phyloP scores from a whole-genome alignment of 2,797 vertebrate genomes.

The Catharus ustulatus region DNA sequence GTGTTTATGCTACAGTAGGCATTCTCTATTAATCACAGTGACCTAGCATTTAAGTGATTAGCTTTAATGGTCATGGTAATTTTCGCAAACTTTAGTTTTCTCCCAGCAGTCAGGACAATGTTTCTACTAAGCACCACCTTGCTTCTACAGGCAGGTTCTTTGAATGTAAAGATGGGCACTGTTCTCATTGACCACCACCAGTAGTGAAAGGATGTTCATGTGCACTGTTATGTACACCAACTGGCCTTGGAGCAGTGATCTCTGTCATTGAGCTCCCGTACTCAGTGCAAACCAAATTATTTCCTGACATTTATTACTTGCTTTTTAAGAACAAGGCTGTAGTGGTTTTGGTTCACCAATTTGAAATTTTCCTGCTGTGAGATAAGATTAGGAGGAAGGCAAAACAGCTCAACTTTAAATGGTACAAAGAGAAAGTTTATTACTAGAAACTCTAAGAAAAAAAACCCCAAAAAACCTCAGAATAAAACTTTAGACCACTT shows the following conservation, averaged over 20 bases:
- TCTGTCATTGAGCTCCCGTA: background rate
- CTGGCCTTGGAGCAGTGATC: background rate
- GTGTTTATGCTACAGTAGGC: background rate
- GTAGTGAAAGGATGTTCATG: background rate
- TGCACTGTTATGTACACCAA: background rate
- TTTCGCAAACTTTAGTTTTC: background rate
- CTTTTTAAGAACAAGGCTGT: background rate
- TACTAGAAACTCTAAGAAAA: too few species aligned
- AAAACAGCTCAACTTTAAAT: too few species aligned
- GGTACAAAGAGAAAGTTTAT: too few species aligned
- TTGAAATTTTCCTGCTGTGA: too few species aligned
- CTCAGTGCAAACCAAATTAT: background rate
- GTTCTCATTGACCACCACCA: background rate
- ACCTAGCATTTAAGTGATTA: background rate
- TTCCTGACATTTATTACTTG: background rate
- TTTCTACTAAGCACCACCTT: background rate
- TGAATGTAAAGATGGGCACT: background rate
- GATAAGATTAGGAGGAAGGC: too few species aligned
- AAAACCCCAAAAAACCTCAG: too few species aligned
- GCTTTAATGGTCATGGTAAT: background rate
- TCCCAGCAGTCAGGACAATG: background rate
- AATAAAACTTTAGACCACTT: too few species aligned
- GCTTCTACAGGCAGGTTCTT: background rate
- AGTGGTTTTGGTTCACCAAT: too few species aligned
- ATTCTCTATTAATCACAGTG: background rate